Conservation (phyloP, 2,888 invertebrate species). For the Drymonia ruficornis region DNA sequence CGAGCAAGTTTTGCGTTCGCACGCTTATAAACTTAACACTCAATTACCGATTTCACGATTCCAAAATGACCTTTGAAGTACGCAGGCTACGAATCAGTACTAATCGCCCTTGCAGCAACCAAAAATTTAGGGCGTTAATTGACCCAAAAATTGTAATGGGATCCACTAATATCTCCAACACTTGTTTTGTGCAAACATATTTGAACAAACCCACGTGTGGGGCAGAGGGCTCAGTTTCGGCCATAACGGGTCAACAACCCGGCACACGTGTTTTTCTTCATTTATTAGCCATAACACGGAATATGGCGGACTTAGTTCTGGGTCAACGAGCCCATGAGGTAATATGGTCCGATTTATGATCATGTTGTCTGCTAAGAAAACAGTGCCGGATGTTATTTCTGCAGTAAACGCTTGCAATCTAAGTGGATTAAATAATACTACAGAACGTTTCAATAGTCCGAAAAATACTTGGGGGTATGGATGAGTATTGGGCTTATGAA, state of each 20-base stretch:
- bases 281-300: slow-evolving; percentile 57
- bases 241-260: slow-evolving; percentile 58
- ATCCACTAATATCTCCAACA: slow-evolving; percentile 28
- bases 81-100: neutral
- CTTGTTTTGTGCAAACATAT: slow-evolving; percentile 54
- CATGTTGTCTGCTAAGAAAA: slow-evolving; percentile 7
- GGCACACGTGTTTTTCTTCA: slow-evolving; percentile 56
- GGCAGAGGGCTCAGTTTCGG: slow-evolving; percentile 57
- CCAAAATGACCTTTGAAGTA: neutral
- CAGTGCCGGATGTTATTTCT: neutral
- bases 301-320: slow-evolving; percentile 31
- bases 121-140: slow-evolving; percentile 33
- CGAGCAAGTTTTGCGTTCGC: neutral
- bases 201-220: slow-evolving; percentile 51
- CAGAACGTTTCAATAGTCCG: no score
- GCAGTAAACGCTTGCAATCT: neutral
- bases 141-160: slow-evolving; percentile 31
- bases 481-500: no score
- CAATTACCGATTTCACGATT: neutral
- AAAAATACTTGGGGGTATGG: no score
- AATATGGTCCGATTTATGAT: slow-evolving; percentile 19
- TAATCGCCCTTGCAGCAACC: slow-evolving; percentile 30
- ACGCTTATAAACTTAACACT: neutral
- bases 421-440: neutral
- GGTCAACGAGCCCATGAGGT: slow-evolving; percentile 30